These are phyloP conservation scores for Falco novaeseelandiae DNA, from an alignment of 2,797 vertebrate species.

Conservation along the genomic window DNA sequence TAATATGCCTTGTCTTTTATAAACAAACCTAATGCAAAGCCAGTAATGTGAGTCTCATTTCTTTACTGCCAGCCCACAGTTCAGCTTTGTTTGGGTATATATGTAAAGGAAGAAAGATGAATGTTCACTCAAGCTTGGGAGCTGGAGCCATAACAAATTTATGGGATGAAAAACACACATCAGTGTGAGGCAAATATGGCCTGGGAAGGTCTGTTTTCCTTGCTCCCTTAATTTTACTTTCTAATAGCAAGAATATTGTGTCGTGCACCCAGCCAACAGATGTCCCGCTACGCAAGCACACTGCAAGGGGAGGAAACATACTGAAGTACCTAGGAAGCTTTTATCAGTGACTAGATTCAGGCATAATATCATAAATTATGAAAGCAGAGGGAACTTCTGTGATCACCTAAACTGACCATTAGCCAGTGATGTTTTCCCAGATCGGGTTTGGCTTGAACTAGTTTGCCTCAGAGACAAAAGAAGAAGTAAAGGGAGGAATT, in stretches of 20 bases:
- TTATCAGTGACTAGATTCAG: not conserved
- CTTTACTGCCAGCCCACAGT: constrained; percentile 55
- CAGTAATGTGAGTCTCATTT: constrained; percentile 66
- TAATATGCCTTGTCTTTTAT: constrained; percentile 75
- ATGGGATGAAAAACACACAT: constrained; percentile 8
- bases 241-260: not conserved
- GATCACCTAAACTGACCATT: not conserved
- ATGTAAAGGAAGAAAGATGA: constrained; percentile 59
- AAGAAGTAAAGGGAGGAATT: not conserved
- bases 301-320: not conserved
- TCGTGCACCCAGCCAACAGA: not conserved
- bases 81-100: constrained; percentile 18
- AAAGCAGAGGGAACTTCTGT: not conserved
- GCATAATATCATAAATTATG: not conserved
- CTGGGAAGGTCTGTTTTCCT: not conserved
- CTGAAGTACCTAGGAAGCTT: not conserved
- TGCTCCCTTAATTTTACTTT: not conserved
- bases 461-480: not conserved
- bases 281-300: not conserved
- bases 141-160: constrained; percentile 52
- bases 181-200: not conserved
- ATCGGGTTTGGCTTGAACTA: not conserved
- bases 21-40: constrained; percentile 76
- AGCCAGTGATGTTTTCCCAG: not conserved
- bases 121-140: constrained; percentile 54